Conservation (phyloP, 2,797 vertebrate genomes). For the Sebastes trivittatus region DNA sequence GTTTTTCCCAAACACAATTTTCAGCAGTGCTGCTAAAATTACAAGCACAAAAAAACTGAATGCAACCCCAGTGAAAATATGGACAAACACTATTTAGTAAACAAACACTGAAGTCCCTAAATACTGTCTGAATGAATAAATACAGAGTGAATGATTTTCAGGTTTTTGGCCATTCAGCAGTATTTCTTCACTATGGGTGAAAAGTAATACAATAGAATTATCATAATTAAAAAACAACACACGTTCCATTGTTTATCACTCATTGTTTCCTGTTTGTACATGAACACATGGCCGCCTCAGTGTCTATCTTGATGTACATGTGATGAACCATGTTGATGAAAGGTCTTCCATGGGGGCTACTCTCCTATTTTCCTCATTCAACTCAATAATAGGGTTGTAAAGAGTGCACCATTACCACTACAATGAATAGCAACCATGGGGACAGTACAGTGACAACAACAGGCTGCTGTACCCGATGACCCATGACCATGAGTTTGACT, state of each 20-base stretch:
- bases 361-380: not conserved
- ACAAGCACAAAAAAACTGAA: not conserved
- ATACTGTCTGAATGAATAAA: not conserved
- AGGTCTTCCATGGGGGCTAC: not conserved
- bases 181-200: not conserved
- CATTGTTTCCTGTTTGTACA: not conserved
- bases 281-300: not conserved
- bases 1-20: not conserved
- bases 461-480: not conserved
- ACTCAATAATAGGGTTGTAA: constrained; percentile 4
- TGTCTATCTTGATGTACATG: not conserved
- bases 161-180: not conserved
- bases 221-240: not conserved
- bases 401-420: not conserved
- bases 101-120: not conserved
- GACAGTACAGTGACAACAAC: not conserved
- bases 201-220: not conserved
- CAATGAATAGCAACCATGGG: not conserved
- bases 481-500: not conserved
- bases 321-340: not conserved
- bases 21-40: not conserved
- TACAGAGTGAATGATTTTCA: not conserved
- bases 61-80: not conserved
- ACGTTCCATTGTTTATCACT: not conserved
- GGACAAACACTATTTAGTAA: not conserved